Base-by-base conservation (phyloP, 2,888 invertebrate genomes). In the Thymelicus sylvestris region DNA sequence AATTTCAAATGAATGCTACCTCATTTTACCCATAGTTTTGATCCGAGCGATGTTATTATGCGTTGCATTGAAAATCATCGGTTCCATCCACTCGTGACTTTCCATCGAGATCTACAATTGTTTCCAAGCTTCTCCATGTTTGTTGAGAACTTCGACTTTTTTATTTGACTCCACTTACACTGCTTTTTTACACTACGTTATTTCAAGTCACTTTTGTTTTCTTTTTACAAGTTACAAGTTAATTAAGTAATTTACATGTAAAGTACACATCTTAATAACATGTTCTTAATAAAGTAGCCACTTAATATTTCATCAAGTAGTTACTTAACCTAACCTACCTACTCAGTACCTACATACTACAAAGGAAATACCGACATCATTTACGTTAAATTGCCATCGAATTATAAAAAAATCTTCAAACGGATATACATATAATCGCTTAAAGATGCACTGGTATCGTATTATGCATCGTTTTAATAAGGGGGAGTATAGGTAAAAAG, bases 31-130 rank as follows among this genome's bases (percentile, higher is more conserved):
- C 47, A 66, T 62, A 66, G 62, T 39, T 70, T 71, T 72, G 63
- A 63, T 41, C 44, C 66, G 63, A 77, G 76, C 75, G 78, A 76
- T 79, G 81, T 82, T 82, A 86, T 87, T 86, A 86, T 80, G 83
- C 88, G 85, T 79, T 85, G 86, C 86, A 88, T 86, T 85, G 84
- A 83, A 89, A 88, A 88, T 88, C 82, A 88, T 82, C 78, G 85
- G 83, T 81, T 83, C 79, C 79, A 80, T 79, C 76, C 76, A 83
- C 82, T 83, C 81, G 81, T 83, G 81, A 80, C 83, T 84, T 76
- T 79, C 82, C 78, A 79, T 79, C 78, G 76, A 73, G 79, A 78
- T 77, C 76, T 76, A 76, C 77, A 75, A 81, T 79, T 81, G 79
- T 77, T 74, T 69, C 74, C 74, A 75, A 76, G 74, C 74, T 70